Evolutionary conservation across 2,888 invertebrate species (phyloP), one percentile per base, ranked within the genome.

Genomic region (Dione vanillae): DNA sequence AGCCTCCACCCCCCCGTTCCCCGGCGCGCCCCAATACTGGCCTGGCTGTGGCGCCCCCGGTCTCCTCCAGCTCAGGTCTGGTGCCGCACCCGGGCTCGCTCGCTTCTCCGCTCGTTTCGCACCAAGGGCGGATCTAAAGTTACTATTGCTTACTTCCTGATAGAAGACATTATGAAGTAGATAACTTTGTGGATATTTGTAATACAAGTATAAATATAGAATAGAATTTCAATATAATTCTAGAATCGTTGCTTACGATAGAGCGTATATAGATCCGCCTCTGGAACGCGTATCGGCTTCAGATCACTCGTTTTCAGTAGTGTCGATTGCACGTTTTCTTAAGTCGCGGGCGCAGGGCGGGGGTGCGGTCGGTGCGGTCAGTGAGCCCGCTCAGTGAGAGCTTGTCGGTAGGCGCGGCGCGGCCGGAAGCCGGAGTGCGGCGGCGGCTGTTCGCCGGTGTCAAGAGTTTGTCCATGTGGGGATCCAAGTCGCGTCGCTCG

Each of bases 401-500:
- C 90, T 92, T 91, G 91, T 92, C 88, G 88, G 83, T 91, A 92
- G 92, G 92, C 91, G 80, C 81, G 75, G 87, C 86, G 86, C 95
- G 94, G 83, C 89, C 94, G 85, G 94, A 95, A 79, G 93, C 94
- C 84, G 95, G 96, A 86, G 94, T 96, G 92, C 94, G 96, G 85
- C 94, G 96, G 87, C 95, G 96, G 78, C 94, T 96, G 83, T 96
- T 96, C 94, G 96, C 96, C 85, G 96, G 96, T 82, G 96, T 96
- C 94, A 96, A 96, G 94, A 96, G 96, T 88, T 94, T 96, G 85
- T 96, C 96, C 82, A 94, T 95, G 91, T 95, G 96, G 94, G 96
- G 96, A 85, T 94, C 95, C 83, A 95, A 95, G 83, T 91, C 92
- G 76, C 94, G 94, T 85, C 95, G 95, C 85, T 95, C 96, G 81